These are phyloP conservation scores for Diachasma alloeum DNA, from an alignment of 1,140 invertebrate species.

Conservation along the genomic window DNA sequence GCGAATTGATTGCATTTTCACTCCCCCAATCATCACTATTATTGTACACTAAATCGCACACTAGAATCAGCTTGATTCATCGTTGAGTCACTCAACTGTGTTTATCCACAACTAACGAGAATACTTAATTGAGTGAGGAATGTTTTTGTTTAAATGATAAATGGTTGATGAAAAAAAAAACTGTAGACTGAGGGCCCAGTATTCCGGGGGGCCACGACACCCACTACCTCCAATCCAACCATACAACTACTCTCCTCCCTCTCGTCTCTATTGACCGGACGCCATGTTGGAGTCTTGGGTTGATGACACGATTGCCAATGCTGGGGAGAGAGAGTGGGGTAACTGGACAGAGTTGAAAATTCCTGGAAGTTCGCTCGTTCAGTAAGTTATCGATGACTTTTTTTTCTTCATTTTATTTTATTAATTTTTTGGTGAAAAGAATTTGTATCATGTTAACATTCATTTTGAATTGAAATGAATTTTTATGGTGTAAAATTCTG, in stretches of 20 bases:
- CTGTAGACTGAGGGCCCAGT: not conserved
- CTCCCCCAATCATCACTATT: not conserved
- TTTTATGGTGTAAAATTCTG: too few relatives aligned
- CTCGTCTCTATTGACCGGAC: constrained; percentile 52
- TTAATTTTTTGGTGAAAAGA: too few relatives aligned
- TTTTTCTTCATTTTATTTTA: too few relatives aligned
- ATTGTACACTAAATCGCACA: not conserved
- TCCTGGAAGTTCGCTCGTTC: too few relatives aligned
- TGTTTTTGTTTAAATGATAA: not conserved
- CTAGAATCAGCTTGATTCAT: not conserved
- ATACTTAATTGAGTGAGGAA: not conserved
- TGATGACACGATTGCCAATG: not conserved
- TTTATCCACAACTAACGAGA: not conserved
- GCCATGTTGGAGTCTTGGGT: constrained; percentile 38
- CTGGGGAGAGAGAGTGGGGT: not conserved
- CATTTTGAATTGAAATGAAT: too few relatives aligned
- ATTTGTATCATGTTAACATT: too few relatives aligned
- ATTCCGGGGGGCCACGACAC: constrained; percentile 25
- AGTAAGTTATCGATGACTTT: too few relatives aligned
- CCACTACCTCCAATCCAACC: constrained; percentile 14
- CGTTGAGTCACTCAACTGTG: not conserved
- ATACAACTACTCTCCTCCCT: constrained; percentile 21
- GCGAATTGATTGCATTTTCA: constrained; percentile 13
- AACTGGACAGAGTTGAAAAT: not conserved
- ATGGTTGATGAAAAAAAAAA: not conserved